phyloP scores from a whole-genome alignment of 1,140 invertebrate genomes.

The Cotesia vestalis region DNA sequence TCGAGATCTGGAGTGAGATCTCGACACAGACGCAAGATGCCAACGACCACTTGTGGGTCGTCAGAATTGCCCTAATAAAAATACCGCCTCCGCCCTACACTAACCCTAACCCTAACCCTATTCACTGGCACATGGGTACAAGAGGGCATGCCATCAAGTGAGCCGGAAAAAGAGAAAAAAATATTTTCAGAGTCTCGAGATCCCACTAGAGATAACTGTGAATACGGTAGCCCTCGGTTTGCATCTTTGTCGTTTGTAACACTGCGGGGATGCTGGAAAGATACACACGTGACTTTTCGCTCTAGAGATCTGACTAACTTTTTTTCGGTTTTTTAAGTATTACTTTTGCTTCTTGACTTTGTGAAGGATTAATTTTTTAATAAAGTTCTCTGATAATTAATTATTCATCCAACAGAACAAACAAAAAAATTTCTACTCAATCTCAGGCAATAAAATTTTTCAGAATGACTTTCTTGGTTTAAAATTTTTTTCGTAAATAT shows the following conservation, averaged over 20 bases:
- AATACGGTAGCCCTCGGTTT: slow-evolving; percentile 56
- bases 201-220: slow-evolving; percentile 49
- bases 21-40: slow-evolving; percentile 32
- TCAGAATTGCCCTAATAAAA: slow-evolving; percentile 64
- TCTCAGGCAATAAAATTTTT: neutral
- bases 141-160: slow-evolving; percentile 34
- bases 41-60: slow-evolving; percentile 56
- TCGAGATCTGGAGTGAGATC: slow-evolving; percentile 45
- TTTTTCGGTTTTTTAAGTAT: neutral
- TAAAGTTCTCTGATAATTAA: too few relatives aligned
- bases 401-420: too few relatives aligned
- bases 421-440: neutral
- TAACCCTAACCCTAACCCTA: neutral
- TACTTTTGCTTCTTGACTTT: too few relatives aligned
- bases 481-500: slow-evolving; percentile 4
- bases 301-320: neutral
- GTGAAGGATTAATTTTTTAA: too few relatives aligned
- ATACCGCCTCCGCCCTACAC: slow-evolving; percentile 49
- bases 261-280: slow-evolving; percentile 40
- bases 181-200: slow-evolving; percentile 41
- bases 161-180: slow-evolving; percentile 41
- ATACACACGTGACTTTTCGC: slow-evolving; percentile 27
- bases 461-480: neutral
- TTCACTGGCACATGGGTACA: slow-evolving; percentile 1
- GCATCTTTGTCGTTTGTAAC: slow-evolving; percentile 62